phyloP scores from a whole-genome alignment of 1,140 invertebrate genomes.

The Antheraea pernyi region DNA sequence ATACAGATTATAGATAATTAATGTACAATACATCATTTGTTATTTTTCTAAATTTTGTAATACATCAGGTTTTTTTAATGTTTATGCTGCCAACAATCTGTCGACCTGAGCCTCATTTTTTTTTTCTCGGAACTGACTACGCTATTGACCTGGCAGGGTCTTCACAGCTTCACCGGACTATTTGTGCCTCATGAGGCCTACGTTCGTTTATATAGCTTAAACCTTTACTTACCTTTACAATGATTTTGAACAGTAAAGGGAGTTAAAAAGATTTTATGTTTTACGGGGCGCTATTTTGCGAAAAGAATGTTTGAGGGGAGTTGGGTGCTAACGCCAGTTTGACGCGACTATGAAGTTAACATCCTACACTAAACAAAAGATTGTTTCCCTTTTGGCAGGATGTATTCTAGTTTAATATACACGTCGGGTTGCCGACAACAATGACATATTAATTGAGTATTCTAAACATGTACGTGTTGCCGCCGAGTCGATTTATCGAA shows the following conservation, averaged over 20 bases:
- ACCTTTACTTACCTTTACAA: too few relatives aligned
- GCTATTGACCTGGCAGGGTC: too few relatives aligned
- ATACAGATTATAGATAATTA: too few relatives aligned
- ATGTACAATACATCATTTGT: too few relatives aligned
- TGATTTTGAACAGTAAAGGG: too few relatives aligned
- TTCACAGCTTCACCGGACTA: too few relatives aligned
- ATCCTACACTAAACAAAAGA: constrained; percentile 42
- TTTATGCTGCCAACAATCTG: too few relatives aligned
- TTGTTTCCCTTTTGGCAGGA: constrained; percentile 45
- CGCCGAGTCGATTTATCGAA: constrained; percentile 13
- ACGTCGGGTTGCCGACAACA: constrained; percentile 38
- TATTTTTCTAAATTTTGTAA: too few relatives aligned
- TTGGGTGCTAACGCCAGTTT: background rate
- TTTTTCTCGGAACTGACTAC: too few relatives aligned
- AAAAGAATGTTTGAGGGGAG: background rate
- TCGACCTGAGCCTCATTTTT: too few relatives aligned
- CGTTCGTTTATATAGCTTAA: background rate
- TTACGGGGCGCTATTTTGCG: background rate
- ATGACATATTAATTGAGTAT: constrained; percentile 40
- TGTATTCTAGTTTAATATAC: constrained; percentile 45
- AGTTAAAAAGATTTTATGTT: background rate
- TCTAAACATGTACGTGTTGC: constrained; percentile 20
- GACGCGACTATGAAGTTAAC: constrained; percentile 12
- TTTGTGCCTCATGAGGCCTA: too few relatives aligned
- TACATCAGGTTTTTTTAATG: too few relatives aligned